Evolutionary conservation across 2,797 vertebrate species (phyloP), one percentile per base, ranked within the genome.

Genomic region (Echeneis naucrates): DNA sequence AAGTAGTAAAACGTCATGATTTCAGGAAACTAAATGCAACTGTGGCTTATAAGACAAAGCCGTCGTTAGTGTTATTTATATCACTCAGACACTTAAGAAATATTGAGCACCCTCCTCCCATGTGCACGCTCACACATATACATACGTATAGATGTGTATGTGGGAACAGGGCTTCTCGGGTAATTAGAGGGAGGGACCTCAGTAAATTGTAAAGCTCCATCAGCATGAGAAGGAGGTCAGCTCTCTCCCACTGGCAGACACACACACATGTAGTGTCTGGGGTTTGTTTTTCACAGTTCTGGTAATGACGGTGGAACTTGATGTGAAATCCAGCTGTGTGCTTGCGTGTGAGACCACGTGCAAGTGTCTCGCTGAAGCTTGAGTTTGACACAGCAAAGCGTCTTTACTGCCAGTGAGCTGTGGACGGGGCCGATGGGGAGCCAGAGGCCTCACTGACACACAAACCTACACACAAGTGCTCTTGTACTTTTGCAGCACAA

Each of bases 251-350:
- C 77, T 81, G 48, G 65, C 78, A 57, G 68, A 68, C 80, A 71
- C 62, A 62, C 53, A 51, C 53, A 81, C 83, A 86, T 68, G 68
- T 27, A 68, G 72, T 27, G 87, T 88, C 87, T 91, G 90, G 85
- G 82, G 87, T 90, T 92, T 93, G 86, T 91, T 93, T 94, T 92
- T 93, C 93, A 93, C 92, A 91, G 91, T 93, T 90, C 88, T 75
- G 83, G 80, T 93, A 88, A 91, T 90, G 86, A 90, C 62, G 80
- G 78, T 86, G 78, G 82, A 80, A 78, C 68, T 66, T 91, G 89
- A 93, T 94, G 89, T 89, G 77, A 91, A 93, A 86, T 83, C 90
- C 90, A 92, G 93, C 90, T 91, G 90, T 84, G 88, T 74, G 70
- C 75, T 73, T 86, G 80, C 85, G 40, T 83, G 79, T 82, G 81